Evolutionary conservation across 1,140 invertebrate genomes (phyloP).

Genomic region (Brachionus asplanchnoidis): DNA sequence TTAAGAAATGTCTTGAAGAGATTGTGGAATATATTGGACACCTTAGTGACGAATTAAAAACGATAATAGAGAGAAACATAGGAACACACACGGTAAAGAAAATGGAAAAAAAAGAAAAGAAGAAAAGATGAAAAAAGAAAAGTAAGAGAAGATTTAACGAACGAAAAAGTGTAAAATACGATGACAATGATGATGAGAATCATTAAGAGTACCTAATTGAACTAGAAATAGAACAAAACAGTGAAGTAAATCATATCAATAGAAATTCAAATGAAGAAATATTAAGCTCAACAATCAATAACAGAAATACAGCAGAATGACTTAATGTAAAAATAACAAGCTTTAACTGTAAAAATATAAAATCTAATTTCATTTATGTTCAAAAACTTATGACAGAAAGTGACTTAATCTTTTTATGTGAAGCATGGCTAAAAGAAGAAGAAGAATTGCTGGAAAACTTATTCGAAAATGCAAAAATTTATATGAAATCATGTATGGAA

Average conservation of each 20-base stretch:
- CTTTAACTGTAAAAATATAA: not conserved
- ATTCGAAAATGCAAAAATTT: not conserved
- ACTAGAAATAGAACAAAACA: too few relatives aligned
- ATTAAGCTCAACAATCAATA: not conserved
- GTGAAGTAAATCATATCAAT: too few relatives aligned
- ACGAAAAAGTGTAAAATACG: too few relatives aligned
- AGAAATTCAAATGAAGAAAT: too few relatives aligned
- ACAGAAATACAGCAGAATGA: not conserved
- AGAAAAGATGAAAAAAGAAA: too few relatives aligned
- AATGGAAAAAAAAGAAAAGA: not conserved
- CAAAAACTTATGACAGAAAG: not conserved
- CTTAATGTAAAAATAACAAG: not conserved
- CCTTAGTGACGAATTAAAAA: not conserved
- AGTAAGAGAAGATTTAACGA: too few relatives aligned
- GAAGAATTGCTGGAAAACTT: not conserved
- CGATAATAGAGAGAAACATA: not conserved
- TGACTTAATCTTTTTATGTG: not conserved
- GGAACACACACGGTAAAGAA: not conserved
- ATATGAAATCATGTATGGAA: not conserved
- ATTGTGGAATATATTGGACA: not conserved
- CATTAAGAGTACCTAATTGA: too few relatives aligned
- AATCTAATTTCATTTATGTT: not conserved
- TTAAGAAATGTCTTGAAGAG: not conserved
- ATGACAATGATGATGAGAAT: too few relatives aligned
- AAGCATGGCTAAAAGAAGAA: conserved; percentile 4